These are phyloP conservation scores for Zaprionus taronus DNA, from an alignment of 1,140 invertebrate species.

Conservation along the genomic window DNA sequence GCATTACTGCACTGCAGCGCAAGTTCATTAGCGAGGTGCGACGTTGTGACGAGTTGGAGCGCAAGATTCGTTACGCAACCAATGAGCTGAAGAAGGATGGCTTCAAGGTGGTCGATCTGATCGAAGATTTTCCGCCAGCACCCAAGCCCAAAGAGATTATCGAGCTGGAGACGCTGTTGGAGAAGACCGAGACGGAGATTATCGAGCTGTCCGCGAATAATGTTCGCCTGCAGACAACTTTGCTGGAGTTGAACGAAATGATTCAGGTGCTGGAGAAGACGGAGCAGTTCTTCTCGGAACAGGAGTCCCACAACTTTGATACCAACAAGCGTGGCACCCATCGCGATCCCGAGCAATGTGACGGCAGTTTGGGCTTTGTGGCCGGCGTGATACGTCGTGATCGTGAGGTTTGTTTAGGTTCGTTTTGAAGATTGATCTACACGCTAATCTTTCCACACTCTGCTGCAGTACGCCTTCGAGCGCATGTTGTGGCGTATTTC, in stretches of 20 bases:
- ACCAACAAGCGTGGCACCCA: conserved; percentile 85
- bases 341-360: conserved; percentile 91
- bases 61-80: conserved; percentile 93
- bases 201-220: conserved; percentile 96
- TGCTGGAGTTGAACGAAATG: conserved; percentile 95
- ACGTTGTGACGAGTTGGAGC: conserved; percentile 93
- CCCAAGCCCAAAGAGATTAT: conserved; percentile 98
- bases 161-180: conserved; percentile 91
- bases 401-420: conserved; percentile 83
- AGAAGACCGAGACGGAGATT: conserved; percentile 97
- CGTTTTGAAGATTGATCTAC: neutral
- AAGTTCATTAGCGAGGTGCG: conserved; percentile 94
- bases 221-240: conserved; percentile 96
- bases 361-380: conserved; percentile 90
- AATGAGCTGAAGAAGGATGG: conserved; percentile 94
- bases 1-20: conserved; percentile 92
- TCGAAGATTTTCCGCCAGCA: conserved; percentile 92
- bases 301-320: conserved; percentile 75
- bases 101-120: conserved; percentile 89
- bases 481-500: conserved; percentile 98
- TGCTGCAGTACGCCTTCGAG: conserved; percentile 94
- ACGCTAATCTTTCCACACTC: neutral
- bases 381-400: conserved; percentile 94
- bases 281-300: conserved; percentile 85
- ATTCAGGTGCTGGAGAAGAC: conserved; percentile 97